Conservation (phyloP, 2,797 vertebrate species). For the Pseudomugil tenellus region DNA sequence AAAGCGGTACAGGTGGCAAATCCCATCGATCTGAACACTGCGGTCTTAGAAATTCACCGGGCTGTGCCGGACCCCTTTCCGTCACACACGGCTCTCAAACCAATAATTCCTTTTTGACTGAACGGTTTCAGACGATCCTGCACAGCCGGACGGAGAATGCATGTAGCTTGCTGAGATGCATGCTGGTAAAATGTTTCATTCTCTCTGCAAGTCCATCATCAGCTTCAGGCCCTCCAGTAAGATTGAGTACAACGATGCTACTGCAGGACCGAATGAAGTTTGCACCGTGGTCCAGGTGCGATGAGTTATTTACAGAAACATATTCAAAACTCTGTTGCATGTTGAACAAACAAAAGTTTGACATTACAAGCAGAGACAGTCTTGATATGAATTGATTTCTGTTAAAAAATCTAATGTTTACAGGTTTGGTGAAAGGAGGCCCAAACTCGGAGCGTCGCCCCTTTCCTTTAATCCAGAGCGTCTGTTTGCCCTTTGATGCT, state of each 20-base stretch:
- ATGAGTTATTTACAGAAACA: neutral
- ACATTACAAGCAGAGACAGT: neutral
- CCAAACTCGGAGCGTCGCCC: neutral
- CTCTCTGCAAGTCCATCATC: neutral
- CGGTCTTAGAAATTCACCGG: neutral
- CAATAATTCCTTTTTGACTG: neutral
- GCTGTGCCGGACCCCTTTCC: neutral
- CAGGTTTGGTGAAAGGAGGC: neutral
- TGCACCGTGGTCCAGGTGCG: neutral
- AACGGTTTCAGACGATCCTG: neutral
- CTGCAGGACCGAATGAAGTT: neutral
- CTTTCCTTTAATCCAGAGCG: neutral
- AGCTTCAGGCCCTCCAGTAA: neutral
- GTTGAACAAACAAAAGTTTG: neutral
- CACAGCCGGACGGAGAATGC: neutral
- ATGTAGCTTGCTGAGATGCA: neutral
- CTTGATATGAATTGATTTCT: neutral
- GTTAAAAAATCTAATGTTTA: neutral
- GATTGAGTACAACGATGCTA: neutral
- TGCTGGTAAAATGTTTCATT: neutral
- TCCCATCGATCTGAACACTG: neutral
- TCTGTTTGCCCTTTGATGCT: neutral
- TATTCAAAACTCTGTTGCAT: neutral
- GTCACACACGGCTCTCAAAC: neutral
- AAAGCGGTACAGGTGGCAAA: neutral